A percentile compares a stretch with the other conserved stretches of the same genome.
phyloP scores from a whole-genome alignment of 2,888 invertebrate species.

The Tetragnatha montana region DNA sequence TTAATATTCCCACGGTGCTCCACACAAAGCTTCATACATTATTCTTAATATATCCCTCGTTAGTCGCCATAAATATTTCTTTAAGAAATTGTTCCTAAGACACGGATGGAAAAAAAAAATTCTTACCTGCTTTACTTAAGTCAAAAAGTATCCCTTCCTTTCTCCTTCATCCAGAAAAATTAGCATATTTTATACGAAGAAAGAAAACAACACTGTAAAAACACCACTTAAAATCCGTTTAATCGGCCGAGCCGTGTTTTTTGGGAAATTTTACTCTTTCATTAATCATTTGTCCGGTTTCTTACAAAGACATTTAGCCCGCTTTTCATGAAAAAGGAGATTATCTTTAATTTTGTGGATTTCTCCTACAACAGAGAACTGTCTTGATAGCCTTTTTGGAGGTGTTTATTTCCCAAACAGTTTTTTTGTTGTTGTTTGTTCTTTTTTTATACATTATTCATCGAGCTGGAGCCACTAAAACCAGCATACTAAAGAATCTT shows the following conservation, averaged over 20 bases:
- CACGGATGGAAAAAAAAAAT: not conserved
- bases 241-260: not conserved
- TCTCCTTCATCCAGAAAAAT: not conserved
- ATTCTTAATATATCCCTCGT: not conserved
- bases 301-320: not conserved
- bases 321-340: not conserved
- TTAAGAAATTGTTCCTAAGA: not conserved
- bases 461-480: not conserved
- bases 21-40: not conserved
- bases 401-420: not conserved
- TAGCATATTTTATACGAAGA: not conserved
- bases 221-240: not conserved
- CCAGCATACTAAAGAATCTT: not conserved
- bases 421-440: not conserved
- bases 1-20: not conserved
- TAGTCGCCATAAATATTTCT: not conserved
- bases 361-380: not conserved
- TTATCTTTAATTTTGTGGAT: not conserved
- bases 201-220: not conserved
- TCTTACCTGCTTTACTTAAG: not conserved
- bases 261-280: not conserved
- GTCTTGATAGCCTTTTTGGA: not conserved
- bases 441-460: not conserved
- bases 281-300: not conserved
- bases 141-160: not conserved